phyloP scores from a whole-genome alignment of 2,113 vertebrate genomes.

The Rhinopomastus cyanomelas region DNA sequence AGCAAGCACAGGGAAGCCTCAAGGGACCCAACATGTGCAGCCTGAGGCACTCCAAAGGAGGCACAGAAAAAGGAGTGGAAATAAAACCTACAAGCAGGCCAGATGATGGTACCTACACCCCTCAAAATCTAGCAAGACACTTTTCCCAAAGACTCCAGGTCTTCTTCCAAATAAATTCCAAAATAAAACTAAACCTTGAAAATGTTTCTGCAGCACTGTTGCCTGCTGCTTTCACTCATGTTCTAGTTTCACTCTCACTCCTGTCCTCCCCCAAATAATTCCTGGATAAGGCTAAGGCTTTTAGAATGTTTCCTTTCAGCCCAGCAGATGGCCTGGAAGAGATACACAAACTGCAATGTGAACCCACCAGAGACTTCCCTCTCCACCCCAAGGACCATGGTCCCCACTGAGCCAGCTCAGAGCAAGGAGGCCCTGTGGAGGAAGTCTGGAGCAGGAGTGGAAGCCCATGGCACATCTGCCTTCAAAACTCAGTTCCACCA shows the following conservation, averaged over 20 bases:
- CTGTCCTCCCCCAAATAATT: not conserved
- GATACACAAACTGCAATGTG: not conserved
- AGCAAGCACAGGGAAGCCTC: not conserved
- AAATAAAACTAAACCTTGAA: not conserved
- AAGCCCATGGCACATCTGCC: accelerated
- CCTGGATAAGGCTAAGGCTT: not conserved
- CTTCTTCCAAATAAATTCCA: not conserved
- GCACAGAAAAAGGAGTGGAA: not conserved
- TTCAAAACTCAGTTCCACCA: not conserved
- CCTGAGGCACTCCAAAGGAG: not conserved
- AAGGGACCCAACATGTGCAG: accelerated
- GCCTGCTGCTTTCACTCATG: not conserved
- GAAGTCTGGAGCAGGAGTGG: not conserved
- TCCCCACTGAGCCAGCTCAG: not conserved
- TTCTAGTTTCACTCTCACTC: not conserved
- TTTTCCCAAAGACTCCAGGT: not conserved
- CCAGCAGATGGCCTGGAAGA: not conserved
- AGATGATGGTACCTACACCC: not conserved
- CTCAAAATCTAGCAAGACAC: not conserved
- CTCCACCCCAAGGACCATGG: not conserved
- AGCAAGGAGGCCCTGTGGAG: not conserved
- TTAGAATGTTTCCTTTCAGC: not conserved
- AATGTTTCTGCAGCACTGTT: not conserved
- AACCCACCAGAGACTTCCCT: not conserved
- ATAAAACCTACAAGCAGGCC: not conserved